Conservation (phyloP, 2,888 invertebrate species). For the Nebria brevicollis region DNA sequence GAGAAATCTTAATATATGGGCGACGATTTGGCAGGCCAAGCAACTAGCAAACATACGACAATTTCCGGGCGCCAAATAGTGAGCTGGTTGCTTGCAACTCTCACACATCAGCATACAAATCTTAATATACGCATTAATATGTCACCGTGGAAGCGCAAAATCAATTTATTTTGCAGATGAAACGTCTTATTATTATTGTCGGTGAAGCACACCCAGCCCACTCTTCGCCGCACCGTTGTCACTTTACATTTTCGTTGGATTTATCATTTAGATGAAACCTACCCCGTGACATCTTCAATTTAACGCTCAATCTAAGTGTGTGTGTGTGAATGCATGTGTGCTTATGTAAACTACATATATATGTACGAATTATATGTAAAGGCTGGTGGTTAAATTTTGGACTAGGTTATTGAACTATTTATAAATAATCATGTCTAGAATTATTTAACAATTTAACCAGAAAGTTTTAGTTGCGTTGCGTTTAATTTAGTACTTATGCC, state of each 20-base stretch:
- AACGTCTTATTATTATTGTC: constrained; percentile 40
- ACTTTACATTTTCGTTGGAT: constrained; percentile 22
- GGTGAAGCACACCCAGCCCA: background rate
- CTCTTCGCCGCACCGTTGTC: background rate
- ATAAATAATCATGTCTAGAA: background rate
- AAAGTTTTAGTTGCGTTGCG: background rate
- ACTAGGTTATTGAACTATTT: background rate
- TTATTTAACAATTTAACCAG: background rate
- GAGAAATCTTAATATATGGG: constrained; percentile 35
- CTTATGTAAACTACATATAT: background rate
- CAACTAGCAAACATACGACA: constrained; percentile 17
- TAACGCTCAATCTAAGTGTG: background rate
- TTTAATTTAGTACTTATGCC: background rate
- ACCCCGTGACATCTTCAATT: constrained; percentile 12
- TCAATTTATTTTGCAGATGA: constrained; percentile 46
- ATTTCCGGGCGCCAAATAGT: background rate
- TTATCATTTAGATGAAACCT: constrained; percentile 45
- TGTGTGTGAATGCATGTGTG: background rate
- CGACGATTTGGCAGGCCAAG: constrained; percentile 2
- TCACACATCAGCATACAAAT: constrained; percentile 36
- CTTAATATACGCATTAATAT: constrained; percentile 47
- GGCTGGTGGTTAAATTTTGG: background rate
- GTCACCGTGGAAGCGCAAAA: constrained; percentile 40
- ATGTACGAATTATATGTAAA: background rate
- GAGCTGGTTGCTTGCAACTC: background rate